Conservation (phyloP, 2,113 vertebrate species). For the Thalassoma bifasciatum region DNA sequence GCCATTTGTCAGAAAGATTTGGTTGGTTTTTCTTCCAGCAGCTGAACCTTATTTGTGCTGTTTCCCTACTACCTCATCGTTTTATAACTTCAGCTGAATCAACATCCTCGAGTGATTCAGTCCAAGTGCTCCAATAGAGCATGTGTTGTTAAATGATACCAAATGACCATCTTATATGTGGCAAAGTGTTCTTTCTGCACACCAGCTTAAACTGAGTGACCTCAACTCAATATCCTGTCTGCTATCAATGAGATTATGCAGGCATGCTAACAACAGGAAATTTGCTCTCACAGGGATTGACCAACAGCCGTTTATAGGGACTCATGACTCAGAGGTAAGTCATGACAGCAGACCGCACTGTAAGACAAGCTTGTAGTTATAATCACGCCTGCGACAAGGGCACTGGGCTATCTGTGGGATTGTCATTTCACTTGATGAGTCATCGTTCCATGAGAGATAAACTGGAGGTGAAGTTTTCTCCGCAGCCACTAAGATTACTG, state of each 20-base stretch:
- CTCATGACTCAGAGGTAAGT: slow-evolving; percentile 63
- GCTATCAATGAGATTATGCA: slow-evolving; percentile 74
- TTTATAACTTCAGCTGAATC: slow-evolving; percentile 32
- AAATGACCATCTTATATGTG: slow-evolving; percentile 42
- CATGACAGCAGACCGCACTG: slow-evolving; percentile 32
- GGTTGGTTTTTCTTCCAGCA: not conserved
- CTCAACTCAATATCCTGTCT: slow-evolving; percentile 75
- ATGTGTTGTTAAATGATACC: slow-evolving; percentile 40
- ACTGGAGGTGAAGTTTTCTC: not conserved
- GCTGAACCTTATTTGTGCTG: not conserved
- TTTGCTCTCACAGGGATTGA: slow-evolving; percentile 68
- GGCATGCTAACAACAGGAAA: slow-evolving; percentile 76
- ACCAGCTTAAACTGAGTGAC: slow-evolving; percentile 50
- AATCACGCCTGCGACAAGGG: slow-evolving; percentile 42
- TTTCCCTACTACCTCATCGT: not conserved
- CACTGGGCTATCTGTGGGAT: slow-evolving; percentile 24
- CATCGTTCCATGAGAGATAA: slow-evolving; percentile 29
- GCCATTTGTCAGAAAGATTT: slow-evolving; percentile 9
- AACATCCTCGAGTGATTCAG: slow-evolving; percentile 2
- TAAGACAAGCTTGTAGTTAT: slow-evolving; percentile 24
- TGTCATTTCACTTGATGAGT: slow-evolving; percentile 43
- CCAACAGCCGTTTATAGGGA: slow-evolving; percentile 57
- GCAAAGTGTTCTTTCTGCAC: not conserved
- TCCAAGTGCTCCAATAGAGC: not conserved
- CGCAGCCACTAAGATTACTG: not conserved